Base-by-base conservation (phyloP, 2,888 invertebrate species). In the Tachina lurida region DNA sequence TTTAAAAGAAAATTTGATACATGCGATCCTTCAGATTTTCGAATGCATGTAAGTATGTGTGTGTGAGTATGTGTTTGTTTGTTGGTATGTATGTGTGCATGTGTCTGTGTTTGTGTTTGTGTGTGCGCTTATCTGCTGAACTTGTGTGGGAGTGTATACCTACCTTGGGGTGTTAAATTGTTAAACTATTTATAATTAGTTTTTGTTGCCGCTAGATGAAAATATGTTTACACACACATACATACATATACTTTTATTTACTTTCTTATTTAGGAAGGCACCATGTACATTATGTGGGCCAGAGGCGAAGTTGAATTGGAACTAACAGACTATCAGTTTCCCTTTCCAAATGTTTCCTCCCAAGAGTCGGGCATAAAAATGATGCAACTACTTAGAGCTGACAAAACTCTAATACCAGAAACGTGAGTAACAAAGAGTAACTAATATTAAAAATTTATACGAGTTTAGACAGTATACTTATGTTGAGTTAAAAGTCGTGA, bases 201-300 rank as follows among this genome's bases (percentile, higher is more conserved):
- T 19, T 43, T 45, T 63, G 8, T 47, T 54, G 54, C 8, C 15
- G n/a, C 3, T 39, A 4, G 10, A 19, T 31, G 31, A 31, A 31
- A 31, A 31, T 7, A 31, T 31, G 31, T 7, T 31, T 31, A 31
- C 7, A 31, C 31, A 31, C 7, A 31, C 31, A 31, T 31, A 7
- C 31, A 31, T 31, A 31, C 31, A 31, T 31, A 31, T 4, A 8
- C n/a, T 60, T 47, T 60, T 63, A 39, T 47, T 56, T 58, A n/a
- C n/a, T 65, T 47, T 19, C 41, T 74, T 43, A 17, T 56, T 67
- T 54, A 9, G 97, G 96, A 97, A 91, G 98, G 97, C 39, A 98
- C 98, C 43, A 97, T 97, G 83, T 97, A 98, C 91, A 93, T 98
- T 7, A 95, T 97, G 2, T 98, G 97, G 97, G 95, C 97, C 0